Conservation (phyloP, 2,888 invertebrate genomes). For the Drosophila diplacantha region DNA sequence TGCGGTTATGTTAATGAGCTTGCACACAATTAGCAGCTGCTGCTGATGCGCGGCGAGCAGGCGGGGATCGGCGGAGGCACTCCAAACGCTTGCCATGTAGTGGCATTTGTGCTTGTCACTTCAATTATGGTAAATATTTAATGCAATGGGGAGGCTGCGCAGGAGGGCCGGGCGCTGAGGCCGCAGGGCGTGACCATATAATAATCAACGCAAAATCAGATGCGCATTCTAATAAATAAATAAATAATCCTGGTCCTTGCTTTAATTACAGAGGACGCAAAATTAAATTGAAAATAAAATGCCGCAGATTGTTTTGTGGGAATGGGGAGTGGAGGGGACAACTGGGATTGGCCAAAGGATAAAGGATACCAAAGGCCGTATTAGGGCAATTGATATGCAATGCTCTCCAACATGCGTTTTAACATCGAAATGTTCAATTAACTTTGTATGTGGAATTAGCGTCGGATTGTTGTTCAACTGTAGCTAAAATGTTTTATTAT, state of each 20-base stretch:
- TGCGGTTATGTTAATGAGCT: conserved; percentile 73
- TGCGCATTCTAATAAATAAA: conserved; percentile 70
- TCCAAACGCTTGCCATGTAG: conserved; percentile 51
- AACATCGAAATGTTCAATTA: conserved; percentile 19
- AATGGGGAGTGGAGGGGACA: not conserved
- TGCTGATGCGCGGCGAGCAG: conserved; percentile 53
- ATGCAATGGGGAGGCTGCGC: conserved; percentile 39
- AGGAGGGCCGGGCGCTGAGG: not conserved
- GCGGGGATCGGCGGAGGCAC: conserved; percentile 24
- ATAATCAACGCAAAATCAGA: conserved; percentile 71
- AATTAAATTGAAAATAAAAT: conserved; percentile 69
- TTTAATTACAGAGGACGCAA: conserved; percentile 65
- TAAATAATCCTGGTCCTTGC: conserved; percentile 63
- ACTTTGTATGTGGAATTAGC: conserved; percentile 15
- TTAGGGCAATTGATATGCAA: conserved; percentile 20
- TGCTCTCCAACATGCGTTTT: conserved; percentile 8
- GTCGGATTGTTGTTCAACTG: conserved; percentile 1
- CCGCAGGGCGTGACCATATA: conserved; percentile 49
- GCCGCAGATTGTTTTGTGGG: conserved; percentile 46
- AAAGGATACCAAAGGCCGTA: conserved; percentile 30
- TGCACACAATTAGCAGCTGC: conserved; percentile 73
- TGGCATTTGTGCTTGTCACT: conserved; percentile 70
- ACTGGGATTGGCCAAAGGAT: conserved; percentile 30
- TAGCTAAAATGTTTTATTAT: not conserved
- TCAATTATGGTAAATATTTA: conserved; percentile 73